Evolutionary conservation across 2,113 vertebrate genomes (phyloP), one percentile per base, ranked within the genome.

Genomic region (Laterallus jamaicensis): DNA sequence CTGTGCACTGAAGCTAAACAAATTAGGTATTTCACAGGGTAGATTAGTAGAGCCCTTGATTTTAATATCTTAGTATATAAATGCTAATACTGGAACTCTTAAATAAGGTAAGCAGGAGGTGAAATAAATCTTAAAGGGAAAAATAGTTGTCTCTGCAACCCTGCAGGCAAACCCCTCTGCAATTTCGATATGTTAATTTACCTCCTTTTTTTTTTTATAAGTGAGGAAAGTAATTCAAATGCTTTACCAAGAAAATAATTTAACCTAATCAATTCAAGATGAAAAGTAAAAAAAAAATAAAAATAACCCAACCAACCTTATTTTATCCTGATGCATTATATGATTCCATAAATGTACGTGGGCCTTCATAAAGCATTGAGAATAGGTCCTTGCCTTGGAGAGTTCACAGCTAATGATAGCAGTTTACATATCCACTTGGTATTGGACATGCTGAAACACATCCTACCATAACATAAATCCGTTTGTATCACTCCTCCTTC

Each of bases 1-100:
- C 88, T 94, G 93, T 96, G 95, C 96, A 94, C 59, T 94, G 94
- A 94, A 96, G 94, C 93, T 93, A 97, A 96, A 96, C 90, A 97
- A 96, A 97, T 97, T 83, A 94, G 70, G 37, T 94, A 96, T 97
- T 96, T 95, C 96, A 80, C 37, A 79, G 84, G 84, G 69, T 86
- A 97, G 95, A 96, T 96, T 93, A 94, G 71, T 42, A 73, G 42
- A 90, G 63, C 11, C 85, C 82, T 93, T 83, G 68, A 74, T 91
- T 94, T 96, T 97, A 96, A 96, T 96, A 95, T 56, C 66, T 90
- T 52, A 60, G 86, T 90, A 96, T 95, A 95, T 93, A 94, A 94
- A 94, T 93, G 92, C 28, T 93, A 96, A 94, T 86, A 87, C 42
- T 84, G 29, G 59, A 91, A 93, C 81, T 77, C 91, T 94, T 86